A percentile compares a stretch with the other conserved stretches of the same genome.
Evolutionary conservation across 2,888 invertebrate species (phyloP).

Genomic region (Athrips mouffetella): DNA sequence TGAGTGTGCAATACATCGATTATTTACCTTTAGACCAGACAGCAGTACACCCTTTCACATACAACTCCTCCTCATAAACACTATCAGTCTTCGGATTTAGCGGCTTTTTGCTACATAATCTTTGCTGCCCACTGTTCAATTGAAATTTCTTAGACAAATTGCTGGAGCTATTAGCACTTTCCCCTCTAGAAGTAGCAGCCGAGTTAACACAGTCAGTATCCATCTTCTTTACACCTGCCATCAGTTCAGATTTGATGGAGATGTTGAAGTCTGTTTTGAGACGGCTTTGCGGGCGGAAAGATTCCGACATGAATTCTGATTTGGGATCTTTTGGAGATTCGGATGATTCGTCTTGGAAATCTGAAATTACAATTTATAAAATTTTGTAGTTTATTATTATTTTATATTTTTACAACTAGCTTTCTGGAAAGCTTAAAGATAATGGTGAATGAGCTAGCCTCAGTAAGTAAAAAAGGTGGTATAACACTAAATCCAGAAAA

Average conservation of each 20-base stretch:
- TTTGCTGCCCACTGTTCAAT: constrained; percentile 36
- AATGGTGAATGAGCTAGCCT: no score
- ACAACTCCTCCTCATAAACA: constrained; percentile 90
- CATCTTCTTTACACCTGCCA: constrained; percentile 46
- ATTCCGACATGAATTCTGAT: constrained; percentile 57
- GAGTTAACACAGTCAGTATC: constrained; percentile 44
- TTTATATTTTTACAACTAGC: no score
- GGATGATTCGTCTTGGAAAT: constrained; percentile 46
- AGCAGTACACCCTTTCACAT: constrained; percentile 89
- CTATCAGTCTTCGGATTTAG: constrained; percentile 64
- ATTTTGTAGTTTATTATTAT: background rate
- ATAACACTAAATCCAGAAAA: no score
- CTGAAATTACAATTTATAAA: constrained; percentile 46
- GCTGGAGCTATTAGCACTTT: constrained; percentile 67
- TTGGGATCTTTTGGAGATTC: constrained; percentile 50
- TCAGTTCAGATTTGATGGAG: constrained; percentile 64
- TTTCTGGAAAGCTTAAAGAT: no score
- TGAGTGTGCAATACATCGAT: background rate
- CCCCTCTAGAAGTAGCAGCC: constrained; percentile 50
- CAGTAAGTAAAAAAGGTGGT: no score
- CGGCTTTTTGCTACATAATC: constrained; percentile 34
- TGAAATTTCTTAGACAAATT: constrained; percentile 71
- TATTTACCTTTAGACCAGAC: constrained; percentile 84
- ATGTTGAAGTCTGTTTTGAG: constrained; percentile 68
- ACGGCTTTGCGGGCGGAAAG: constrained; percentile 59